A percentile compares a stretch with the other conserved stretches of the same genome.
These are phyloP conservation scores for Syngnathoides biaculeatus DNA, from an alignment of 2,113 vertebrate species.

Conservation along the genomic window DNA sequence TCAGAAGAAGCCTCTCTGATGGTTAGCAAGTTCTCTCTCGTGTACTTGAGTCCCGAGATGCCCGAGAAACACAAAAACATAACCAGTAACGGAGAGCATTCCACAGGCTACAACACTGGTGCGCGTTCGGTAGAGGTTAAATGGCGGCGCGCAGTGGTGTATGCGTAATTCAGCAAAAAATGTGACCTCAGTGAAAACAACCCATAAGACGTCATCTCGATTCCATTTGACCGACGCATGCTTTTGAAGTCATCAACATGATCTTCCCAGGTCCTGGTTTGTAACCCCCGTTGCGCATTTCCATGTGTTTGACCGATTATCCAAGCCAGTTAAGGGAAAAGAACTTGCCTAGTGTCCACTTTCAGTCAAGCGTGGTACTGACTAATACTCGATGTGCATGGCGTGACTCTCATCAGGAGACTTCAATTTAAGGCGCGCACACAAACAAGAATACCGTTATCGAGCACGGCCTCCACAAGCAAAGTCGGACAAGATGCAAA, in stretches of 20 bases:
- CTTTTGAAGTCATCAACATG: constrained; percentile 35
- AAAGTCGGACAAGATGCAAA: constrained; percentile 14
- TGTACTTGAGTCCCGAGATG: no score
- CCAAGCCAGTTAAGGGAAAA: constrained; percentile 30
- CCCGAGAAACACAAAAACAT: no score
- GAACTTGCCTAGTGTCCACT: constrained; percentile 41
- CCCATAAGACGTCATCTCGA: no score
- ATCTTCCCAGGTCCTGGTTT: constrained; percentile 31
- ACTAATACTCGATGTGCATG: neutral
- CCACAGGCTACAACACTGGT: no score
- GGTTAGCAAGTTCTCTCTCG: no score
- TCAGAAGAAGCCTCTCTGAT: no score
- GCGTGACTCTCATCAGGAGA: neutral
- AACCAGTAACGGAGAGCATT: no score
- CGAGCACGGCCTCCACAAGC: constrained; percentile 44
- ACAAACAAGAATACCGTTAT: neutral
- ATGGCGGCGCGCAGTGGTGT: no score
- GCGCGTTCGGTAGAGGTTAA: no score
- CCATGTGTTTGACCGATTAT: constrained; percentile 1
- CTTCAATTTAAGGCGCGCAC: neutral
- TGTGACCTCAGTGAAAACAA: no score
- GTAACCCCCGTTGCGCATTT: constrained; percentile 12
- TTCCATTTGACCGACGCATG: constrained; percentile 34
- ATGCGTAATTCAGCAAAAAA: no score
- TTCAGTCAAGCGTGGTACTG: neutral